Evolutionary conservation across 1,140 invertebrate species (phyloP), one percentile per base, ranked within the genome.

Genomic region (Papilio xuthus): DNA sequence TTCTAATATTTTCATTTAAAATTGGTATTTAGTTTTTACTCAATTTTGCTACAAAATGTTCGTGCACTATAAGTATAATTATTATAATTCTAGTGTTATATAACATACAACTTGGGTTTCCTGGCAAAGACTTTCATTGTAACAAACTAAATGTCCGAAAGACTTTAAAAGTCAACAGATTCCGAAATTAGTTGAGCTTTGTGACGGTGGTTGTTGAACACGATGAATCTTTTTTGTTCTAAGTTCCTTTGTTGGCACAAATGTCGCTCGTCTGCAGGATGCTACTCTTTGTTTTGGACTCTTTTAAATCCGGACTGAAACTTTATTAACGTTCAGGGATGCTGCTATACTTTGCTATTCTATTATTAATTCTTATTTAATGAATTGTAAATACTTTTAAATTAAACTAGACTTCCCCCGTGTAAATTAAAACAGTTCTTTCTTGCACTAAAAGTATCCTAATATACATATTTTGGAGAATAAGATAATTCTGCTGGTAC

Each of bases 151-250:
- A 88, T 81, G 88, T 90, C 12, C 86, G 78, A 82, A 85, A 84
- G 60, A 28, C 86, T 86, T 86, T 85, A 82, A 82, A 75, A 87
- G 85, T 85, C 86, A 83, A 85, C 86, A 85, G 86, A 86, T 87
- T 90, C 80, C 82, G 78, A 86, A 85, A 90, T 88, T 89, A 89
- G 90, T 90, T 87, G 82, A 82, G 83, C 89, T 90, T 88, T 86
- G 87, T 86, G 80, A 84, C 79, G 83, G 83, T 80, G 60, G 60
- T 86, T 85, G 85, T 87, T 82, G 81, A 83, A 84, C 82, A 81
- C 78, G 79, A 83, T 83, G 78, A 63, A 63, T 67, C 60, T 84
- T 88, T 86, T 89, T 87, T 84, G 82, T 86, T 67, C 79, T 78
- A 78, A 73, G 72, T 47, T 79, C 78, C 74, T 60, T 72, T 77